Conservation (phyloP, 1,140 invertebrate species). For the Eriocheir sinensis region DNA sequence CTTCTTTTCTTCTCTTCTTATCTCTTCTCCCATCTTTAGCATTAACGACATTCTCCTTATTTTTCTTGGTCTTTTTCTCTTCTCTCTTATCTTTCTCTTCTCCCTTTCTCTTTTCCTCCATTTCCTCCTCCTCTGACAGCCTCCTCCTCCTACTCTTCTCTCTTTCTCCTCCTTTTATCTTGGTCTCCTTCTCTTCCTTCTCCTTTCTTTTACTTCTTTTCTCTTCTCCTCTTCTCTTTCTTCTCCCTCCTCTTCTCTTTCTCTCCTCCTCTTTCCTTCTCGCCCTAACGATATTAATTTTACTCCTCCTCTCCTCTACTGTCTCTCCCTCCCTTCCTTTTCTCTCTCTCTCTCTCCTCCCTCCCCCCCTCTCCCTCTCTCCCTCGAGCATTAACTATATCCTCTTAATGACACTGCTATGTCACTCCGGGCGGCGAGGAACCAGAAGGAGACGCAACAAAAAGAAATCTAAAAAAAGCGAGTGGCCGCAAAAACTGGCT, state of each 20-base stretch:
- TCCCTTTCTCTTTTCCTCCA: not conserved
- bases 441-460: no score
- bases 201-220: no score
- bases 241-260: no score
- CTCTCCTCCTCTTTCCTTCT: not conserved
- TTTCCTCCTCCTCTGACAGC: not conserved
- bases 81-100: not conserved
- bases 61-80: no score
- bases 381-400: conserved; percentile 69
- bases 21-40: no score
- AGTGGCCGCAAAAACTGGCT: conserved; percentile 59
- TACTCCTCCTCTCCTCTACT: no score
- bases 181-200: not conserved
- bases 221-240: not conserved
- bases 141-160: not conserved
- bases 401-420: conserved; percentile 75
- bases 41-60: not conserved
- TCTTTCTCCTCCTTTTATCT: no score
- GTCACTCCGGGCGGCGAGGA: conserved; percentile 44
- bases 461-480: conserved; percentile 54
- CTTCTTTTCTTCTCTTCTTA: no score
- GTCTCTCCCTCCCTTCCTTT: no score
- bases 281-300: no score
- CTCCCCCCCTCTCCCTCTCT: not conserved
- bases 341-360: not conserved